Base-by-base conservation (phyloP, 2,797 vertebrate genomes). In the Acomys russatus region DNA sequence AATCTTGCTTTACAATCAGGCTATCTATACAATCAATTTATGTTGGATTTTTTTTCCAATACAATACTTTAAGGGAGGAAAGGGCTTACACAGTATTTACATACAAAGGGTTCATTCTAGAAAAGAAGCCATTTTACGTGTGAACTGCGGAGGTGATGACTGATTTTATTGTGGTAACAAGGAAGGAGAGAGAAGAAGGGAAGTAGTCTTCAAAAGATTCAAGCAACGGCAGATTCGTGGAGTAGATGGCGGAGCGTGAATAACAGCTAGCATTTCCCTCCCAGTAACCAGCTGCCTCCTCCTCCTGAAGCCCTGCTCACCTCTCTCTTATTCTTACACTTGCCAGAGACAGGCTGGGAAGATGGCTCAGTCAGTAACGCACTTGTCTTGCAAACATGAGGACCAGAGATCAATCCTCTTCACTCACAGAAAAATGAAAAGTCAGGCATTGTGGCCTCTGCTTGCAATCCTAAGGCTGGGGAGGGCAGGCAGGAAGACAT, bases 1-100 rank as follows among this genome's bases (percentile, higher is more conserved):
- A 98, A 98, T 99, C 98, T 98, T 98, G 93, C 97, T 98, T 98
- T 98, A 98, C 98, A 98, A 98, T 98, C 98, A 98, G 97, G 93
- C 96, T 98, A 98, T 97, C 98, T 97, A 73, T 98, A 93, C 96
- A 97, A 98, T 98, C 98, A 97, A 96, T 98, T 98, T 98, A 98
- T 97, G 97, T 94, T 91, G 97, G 92, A 95, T 98, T 96, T 96
- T 97, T 96, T 98, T 97, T 97, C 96, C 95, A 98, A 97, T 96
- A 97, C 90, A 97, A 95, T 97, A 94, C 93, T 97, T 96, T 82
- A 87, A 82, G 63, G 92, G 56, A 98, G 77, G 54, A 97, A 92
- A 94, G 92, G 92, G 71, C 88, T 90, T 63, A 97, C 95, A 96
- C 68, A 97, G 97, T 98, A 98, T 98, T 98, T 98, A 97, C 92